Percentiles rank a stretch among this genome's conserved stretches.
phyloP scores from a whole-genome alignment of 2,888 invertebrate genomes.

The Asteroscopus sphinx region DNA sequence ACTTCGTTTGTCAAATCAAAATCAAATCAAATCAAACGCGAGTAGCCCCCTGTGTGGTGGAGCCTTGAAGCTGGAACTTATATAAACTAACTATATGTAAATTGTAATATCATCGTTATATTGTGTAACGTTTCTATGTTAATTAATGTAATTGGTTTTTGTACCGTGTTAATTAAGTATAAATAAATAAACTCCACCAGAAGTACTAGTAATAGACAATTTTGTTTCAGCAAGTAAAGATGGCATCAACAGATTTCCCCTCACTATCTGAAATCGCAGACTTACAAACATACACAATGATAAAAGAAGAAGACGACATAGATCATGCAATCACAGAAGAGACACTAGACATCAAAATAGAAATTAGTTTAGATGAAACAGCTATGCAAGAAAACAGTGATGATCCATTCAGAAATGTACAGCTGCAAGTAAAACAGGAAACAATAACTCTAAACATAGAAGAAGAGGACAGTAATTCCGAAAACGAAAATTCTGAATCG shows the following conservation, averaged over 20 bases:
- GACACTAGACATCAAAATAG: conserved; percentile 60
- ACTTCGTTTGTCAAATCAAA: too few relatives aligned
- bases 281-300: conserved; percentile 37
- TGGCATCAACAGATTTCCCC: conserved; percentile 31
- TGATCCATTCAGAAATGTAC: conserved; percentile 64
- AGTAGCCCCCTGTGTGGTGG: too few relatives aligned
- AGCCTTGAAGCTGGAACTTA: too few relatives aligned
- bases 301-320: conserved; percentile 48
- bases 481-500: conserved; percentile 23
- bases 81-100: too few relatives aligned
- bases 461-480: conserved; percentile 27
- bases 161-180: too few relatives aligned
- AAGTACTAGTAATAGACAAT: background rate
- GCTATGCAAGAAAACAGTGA: conserved; percentile 38
- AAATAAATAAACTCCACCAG: too few relatives aligned
- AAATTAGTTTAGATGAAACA: conserved; percentile 58
- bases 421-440: conserved; percentile 69
- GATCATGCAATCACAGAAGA: conserved; percentile 41
- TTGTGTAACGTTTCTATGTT: too few relatives aligned
- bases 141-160: too few relatives aligned
- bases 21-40: too few relatives aligned
- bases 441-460: conserved; percentile 44
- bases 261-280: conserved; percentile 36
- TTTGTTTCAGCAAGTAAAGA: conserved; percentile 40
- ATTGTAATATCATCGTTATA: too few relatives aligned